phyloP scores from a whole-genome alignment of 2,113 vertebrate species.

The Cephalopholis sonnerati region DNA sequence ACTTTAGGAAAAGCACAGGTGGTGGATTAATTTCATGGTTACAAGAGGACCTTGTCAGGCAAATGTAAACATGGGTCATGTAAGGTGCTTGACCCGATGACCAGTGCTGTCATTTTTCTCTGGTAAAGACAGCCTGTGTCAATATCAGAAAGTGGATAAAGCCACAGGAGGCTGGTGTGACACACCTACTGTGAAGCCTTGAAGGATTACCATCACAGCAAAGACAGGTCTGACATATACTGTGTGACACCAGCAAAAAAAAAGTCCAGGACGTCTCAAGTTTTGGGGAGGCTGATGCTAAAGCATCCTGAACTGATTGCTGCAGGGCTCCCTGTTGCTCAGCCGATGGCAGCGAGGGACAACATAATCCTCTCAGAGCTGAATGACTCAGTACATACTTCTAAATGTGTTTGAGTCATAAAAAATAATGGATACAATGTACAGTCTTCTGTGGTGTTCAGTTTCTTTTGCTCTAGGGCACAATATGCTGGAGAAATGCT shows the following conservation, averaged over 20 bases:
- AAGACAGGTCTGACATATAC: constrained; percentile 31
- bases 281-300: constrained; percentile 44
- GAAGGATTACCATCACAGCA: constrained; percentile 26
- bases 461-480: constrained; percentile 65
- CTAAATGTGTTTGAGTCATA: constrained; percentile 69
- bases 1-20: not conserved
- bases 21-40: not conserved
- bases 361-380: constrained; percentile 63
- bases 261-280: constrained; percentile 41
- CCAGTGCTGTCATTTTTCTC: not conserved
- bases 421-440: constrained; percentile 70
- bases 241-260: constrained; percentile 31
- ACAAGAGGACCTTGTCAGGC: too few species aligned
- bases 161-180: constrained; percentile 11
- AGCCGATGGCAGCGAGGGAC: constrained; percentile 53
- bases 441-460: constrained; percentile 51
- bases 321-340: constrained; percentile 54
- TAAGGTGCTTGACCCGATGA: constrained; percentile 11
- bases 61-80: not conserved
- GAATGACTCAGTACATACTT: constrained; percentile 72
- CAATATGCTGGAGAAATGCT: constrained; percentile 63
- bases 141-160: constrained; percentile 1
- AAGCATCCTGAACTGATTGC: constrained; percentile 65
- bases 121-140: constrained; percentile 1
- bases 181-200: constrained; percentile 19